phyloP scores from a whole-genome alignment of 2,888 invertebrate genomes.

The Halictus quadricinctus region DNA sequence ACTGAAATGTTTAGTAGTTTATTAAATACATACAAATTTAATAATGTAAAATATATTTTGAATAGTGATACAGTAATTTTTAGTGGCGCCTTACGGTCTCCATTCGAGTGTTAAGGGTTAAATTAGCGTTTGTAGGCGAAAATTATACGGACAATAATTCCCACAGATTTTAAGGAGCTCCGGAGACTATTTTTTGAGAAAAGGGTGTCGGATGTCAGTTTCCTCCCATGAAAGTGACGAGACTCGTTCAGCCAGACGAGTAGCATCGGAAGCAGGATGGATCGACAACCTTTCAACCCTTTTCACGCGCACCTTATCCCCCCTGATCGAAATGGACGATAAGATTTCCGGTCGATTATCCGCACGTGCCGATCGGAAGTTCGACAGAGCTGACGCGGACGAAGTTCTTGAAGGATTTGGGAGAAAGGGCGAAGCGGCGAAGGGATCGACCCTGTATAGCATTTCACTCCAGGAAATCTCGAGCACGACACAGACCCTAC shows the following conservation, averaged over 20 bases:
- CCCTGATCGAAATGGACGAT: slow-evolving; percentile 68
- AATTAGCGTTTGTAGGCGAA: not conserved
- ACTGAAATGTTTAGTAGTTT: too few relatives aligned
- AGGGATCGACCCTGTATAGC: not conserved
- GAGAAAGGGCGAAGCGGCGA: not conserved
- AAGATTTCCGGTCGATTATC: slow-evolving; percentile 71
- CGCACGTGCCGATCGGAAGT: slow-evolving; percentile 62
- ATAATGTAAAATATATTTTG: too few relatives aligned
- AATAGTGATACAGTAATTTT: too few relatives aligned
- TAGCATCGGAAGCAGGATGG: slow-evolving; percentile 62
- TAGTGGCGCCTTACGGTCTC: too few relatives aligned
- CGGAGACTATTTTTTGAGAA: not conserved
- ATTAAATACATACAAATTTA: too few relatives aligned
- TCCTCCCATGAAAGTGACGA: not conserved
- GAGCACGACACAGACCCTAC: not conserved
- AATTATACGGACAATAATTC: not conserved
- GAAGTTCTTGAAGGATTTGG: slow-evolving; percentile 14
- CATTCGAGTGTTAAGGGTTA: too few relatives aligned
- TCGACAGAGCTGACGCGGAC: slow-evolving; percentile 51
- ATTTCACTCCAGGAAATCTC: slow-evolving; percentile 32
- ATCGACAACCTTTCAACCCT: slow-evolving; percentile 33
- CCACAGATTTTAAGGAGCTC: not conserved
- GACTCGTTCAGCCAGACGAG: slow-evolving; percentile 33
- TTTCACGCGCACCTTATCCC: slow-evolving; percentile 14
- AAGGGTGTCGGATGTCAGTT: not conserved